phyloP scores from a whole-genome alignment of 2,797 vertebrate genomes.

The Silurus aristotelis region DNA sequence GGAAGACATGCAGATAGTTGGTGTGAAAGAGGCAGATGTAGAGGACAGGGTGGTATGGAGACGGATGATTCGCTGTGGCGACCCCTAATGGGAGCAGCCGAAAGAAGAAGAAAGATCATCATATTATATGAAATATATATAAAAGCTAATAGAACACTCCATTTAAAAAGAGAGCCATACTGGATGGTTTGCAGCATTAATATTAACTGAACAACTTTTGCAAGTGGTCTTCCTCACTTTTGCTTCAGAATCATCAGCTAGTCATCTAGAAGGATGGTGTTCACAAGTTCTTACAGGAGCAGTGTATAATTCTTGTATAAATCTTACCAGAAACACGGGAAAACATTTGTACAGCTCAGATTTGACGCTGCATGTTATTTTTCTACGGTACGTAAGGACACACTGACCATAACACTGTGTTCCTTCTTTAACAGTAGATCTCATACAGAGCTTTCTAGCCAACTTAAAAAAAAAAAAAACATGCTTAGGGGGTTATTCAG shows the following conservation, averaged over 20 bases:
- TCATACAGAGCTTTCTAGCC: not conserved
- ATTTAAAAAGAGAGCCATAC: not conserved
- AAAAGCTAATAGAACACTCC: not conserved
- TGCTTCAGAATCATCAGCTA: not conserved
- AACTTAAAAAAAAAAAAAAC: not conserved
- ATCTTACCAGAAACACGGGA: too few species aligned
- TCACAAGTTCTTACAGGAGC: not conserved
- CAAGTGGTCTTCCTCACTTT: not conserved
- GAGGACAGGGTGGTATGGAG: too few species aligned
- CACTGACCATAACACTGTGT: slow-evolving; percentile 11
- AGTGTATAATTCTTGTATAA: not conserved
- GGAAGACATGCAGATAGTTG: too few species aligned
- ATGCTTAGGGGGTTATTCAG: slow-evolving; percentile 4
- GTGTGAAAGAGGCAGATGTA: too few species aligned
- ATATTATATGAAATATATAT: too few species aligned
- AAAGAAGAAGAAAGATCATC: too few species aligned
- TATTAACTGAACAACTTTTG: not conserved
- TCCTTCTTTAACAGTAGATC: slow-evolving; percentile 2
- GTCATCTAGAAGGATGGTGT: not conserved
- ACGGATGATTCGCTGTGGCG: too few species aligned
- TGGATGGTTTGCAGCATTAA: not conserved
- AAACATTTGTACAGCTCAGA: not conserved
- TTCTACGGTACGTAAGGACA: not conserved
- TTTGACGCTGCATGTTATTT: not conserved
- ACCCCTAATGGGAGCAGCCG: too few species aligned